phyloP scores from a whole-genome alignment of 2,888 invertebrate species.

The Dolichomitus sp. region DNA sequence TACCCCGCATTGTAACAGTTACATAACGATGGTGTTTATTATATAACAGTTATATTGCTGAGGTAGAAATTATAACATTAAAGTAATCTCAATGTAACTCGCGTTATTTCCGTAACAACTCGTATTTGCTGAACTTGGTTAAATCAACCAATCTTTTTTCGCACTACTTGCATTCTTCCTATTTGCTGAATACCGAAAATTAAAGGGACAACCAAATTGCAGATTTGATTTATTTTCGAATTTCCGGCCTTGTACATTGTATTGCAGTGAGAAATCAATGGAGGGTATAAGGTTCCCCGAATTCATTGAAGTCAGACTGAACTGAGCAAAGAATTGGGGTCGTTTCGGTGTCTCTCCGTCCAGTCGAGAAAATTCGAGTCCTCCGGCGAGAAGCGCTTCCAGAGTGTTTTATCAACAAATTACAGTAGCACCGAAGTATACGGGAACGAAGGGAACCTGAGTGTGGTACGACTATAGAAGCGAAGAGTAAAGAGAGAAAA shows the following conservation, averaged over 20 bases:
- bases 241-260: background rate
- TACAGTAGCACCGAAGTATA: conserved; percentile 66
- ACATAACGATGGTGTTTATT: no score
- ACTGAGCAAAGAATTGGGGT: conserved; percentile 54
- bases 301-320: conserved; percentile 29
- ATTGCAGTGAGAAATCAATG: conserved; percentile 26
- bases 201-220: background rate
- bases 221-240: background rate
- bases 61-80: no score
- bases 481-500: conserved; percentile 40
- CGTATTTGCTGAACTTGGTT: no score
- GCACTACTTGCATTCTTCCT: background rate
- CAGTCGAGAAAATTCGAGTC: conserved; percentile 52
- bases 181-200: background rate
- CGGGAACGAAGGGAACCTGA: conserved; percentile 40
- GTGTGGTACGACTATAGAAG: conserved; percentile 50
- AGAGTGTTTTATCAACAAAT: conserved; percentile 79
- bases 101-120: no score
- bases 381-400: conserved; percentile 59
- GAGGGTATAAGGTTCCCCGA: conserved; percentile 10
- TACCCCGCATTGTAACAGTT: no score
- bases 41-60: no score
- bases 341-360: conserved; percentile 30
- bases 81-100: no score
- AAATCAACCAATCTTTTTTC: no score